Evolutionary conservation across 2,797 vertebrate genomes (phyloP), one percentile per base, ranked within the genome.

Genomic region (Propithecus deckenii): DNA sequence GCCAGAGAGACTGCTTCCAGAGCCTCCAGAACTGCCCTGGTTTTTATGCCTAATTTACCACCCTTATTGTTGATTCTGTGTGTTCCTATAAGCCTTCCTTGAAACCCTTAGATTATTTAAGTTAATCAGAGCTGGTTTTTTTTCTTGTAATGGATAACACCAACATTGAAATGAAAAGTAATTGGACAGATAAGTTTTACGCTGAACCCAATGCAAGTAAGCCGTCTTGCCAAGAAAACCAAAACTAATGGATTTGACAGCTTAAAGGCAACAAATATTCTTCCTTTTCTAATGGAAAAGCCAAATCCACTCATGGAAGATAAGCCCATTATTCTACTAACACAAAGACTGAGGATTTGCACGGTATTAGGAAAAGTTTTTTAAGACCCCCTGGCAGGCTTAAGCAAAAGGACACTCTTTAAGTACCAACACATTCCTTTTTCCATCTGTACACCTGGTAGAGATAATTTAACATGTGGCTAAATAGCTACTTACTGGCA

Each of bases 231-330:
- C 41, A 85, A 89, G 79, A 57, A 96, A 94, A 86, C 97, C 80
- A 30, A 74, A 96, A 92, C 18, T 13, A 97, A 97, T 85, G 61
- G 86, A 96, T 89, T 52, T 38, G 50, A 81, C 57, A 97, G n/a
- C n/a, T 95, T 95, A 86, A 79, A 43, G 67, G 91, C 89, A 96
- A 69, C 10, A 90, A 22, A 3, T 59, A 79, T 5, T 35, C 71
- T 93, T 92, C 30, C 67, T 81, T 72, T 90, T 61, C 74, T 96
- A 71, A 81, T 91, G 89, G 74, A 95, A 97, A 97, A 95, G 57
- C 76, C 76, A 92, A 89, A 96, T 83, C 46, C 32, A 88, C 55
- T 25, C 43, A n/a, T 15, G 23, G 91, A 23, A 69, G 78, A 74
- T 94, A 97, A 97, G 50, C 57, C 87, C 50, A 35, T 79, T 91